Evolutionary conservation across 1,140 invertebrate genomes (phyloP).

Genomic region (Chlorops oryzae): DNA sequence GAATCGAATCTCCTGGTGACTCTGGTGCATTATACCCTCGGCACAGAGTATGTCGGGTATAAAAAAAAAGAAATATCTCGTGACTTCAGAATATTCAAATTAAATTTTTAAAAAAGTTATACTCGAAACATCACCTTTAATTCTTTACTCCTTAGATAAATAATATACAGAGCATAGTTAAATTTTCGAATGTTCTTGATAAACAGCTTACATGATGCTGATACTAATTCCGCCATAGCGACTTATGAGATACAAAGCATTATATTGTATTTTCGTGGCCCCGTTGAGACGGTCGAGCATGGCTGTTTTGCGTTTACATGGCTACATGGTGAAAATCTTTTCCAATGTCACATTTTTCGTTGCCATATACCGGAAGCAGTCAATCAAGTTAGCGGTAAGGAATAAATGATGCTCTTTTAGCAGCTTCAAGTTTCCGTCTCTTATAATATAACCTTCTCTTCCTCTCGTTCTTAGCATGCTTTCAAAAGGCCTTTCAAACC

Average conservation of each 20-base stretch:
- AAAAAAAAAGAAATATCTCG: no score
- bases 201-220: conserved; percentile 80
- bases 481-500: conserved; percentile 85
- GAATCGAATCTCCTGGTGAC: no score
- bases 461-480: conserved; percentile 73
- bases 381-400: conserved; percentile 60
- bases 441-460: conserved; percentile 44
- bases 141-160: no score
- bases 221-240: conserved; percentile 75
- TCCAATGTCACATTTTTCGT: conserved; percentile 95
- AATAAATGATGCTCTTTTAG: neutral
- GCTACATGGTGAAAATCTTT: conserved; percentile 87
- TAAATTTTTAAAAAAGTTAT: no score
- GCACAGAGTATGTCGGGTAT: no score
- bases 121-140: no score
- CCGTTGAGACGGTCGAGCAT: conserved; percentile 72
- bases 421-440: neutral
- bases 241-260: conserved; percentile 90
- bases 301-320: conserved; percentile 97
- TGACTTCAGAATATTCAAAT: no score
- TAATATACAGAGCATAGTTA: neutral
- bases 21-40: no score
- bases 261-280: conserved; percentile 88
- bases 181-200: conserved; percentile 13
- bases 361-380: conserved; percentile 97